Base-by-base conservation (phyloP, 2,113 vertebrate species). In the Alces alces region DNA sequence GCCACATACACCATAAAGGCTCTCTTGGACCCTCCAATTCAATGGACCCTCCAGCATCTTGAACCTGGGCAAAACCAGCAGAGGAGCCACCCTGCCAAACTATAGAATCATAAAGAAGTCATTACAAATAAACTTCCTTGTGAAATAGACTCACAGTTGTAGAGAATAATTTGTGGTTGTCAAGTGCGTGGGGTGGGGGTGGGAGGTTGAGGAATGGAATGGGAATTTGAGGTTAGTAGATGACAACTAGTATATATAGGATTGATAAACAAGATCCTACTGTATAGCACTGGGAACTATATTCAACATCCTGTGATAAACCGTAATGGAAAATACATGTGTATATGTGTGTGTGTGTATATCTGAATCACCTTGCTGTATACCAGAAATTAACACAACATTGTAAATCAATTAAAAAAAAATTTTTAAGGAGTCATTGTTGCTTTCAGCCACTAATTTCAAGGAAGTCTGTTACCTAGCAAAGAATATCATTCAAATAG, bases 141-240 rank as follows among this genome's bases (percentile, higher is more conserved):
- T 80, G 47, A 80, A 52, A 80, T 4, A 80, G 16, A 33, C 9
- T 80, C 78, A 52, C 47, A 50, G 16, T 21, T 50, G 45, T 21
- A 33, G 28, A 80, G 45, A 80, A 80, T 11, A 80, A 80, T 12
- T 21, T 33, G 2, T 80, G 78, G 78, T 80, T 33, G 28, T 17
- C 28, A 80, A 52, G 39, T 76, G 21, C 2, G 2, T 1, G 8
- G 11, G 47, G 47, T 1, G 12, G 28, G 47, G 10, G 17, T 0
- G 28, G 9, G 17, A 11, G 2, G 16, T 13, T 50, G 45, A 80
- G 10, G 78, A 17, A 13, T 12, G 10, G 47, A 21, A 28, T 19
- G 30, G 45, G 9, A 33, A 5, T 80, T 79, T 80, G 47, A 30
- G 47, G 28, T 80, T 80, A 80, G 30, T 47, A 33, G 78, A 52